phyloP scores from a whole-genome alignment of 2,888 invertebrate species.

The Trachelus troglodyta region DNA sequence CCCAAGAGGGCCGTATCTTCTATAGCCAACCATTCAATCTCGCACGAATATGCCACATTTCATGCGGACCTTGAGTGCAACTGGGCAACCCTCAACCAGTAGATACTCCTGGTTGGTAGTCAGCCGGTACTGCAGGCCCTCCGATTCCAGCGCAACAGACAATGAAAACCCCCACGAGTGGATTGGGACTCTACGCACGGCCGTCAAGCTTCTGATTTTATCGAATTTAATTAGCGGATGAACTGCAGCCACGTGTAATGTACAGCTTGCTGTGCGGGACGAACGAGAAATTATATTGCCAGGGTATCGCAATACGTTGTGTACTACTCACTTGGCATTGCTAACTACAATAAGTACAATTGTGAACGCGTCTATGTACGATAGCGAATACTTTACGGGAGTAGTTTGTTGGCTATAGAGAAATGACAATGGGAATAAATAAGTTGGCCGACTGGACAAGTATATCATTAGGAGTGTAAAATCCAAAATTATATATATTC shows the following conservation, averaged over 20 bases:
- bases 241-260: constrained; percentile 31
- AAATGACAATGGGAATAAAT: not conserved
- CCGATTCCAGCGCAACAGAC: not conserved
- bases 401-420: not conserved
- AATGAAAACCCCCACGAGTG: constrained; percentile 1
- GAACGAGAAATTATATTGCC: not conserved
- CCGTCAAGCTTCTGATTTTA: constrained; percentile 43
- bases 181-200: constrained; percentile 2
- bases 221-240: constrained; percentile 55
- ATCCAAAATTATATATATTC: not conserved
- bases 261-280: not conserved
- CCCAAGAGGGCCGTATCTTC: constrained; percentile 24
- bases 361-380: not conserved
- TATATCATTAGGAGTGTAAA: not conserved
- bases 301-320: not conserved
- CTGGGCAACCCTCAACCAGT: constrained; percentile 1
- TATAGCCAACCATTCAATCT: constrained; percentile 5
- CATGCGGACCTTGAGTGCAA: not conserved
- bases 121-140: not conserved
- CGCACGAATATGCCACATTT: not conserved
- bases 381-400: not conserved
- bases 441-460: not conserved
- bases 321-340: not conserved
- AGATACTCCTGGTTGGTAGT: not conserved
- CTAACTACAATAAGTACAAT: not conserved